Base-by-base conservation (phyloP, 2,888 invertebrate species). In the Seira musarum region DNA sequence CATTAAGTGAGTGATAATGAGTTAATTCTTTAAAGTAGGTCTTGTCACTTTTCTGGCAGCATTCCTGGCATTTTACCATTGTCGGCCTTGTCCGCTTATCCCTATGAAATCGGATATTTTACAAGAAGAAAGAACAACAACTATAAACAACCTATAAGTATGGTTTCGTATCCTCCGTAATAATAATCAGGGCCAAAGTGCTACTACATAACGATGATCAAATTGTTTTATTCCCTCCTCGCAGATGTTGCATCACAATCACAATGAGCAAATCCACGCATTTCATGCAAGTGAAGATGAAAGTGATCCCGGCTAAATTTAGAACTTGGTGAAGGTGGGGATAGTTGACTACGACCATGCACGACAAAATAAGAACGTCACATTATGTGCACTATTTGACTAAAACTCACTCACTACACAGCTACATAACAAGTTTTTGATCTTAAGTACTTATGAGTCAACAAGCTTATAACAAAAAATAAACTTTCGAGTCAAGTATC, bases 241-340 rank as follows among this genome's bases (percentile, higher is more conserved):
- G 8, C 30, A 30, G 17, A 22, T 13, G 70, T 70, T 70, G 22
- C 70, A 70, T 70, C 70, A 70, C 24, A 61, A 61, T 19, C 53
- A 53, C 53, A 46, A 65, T 17, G 17, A 30, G 65, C 35, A 24
- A 65, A 53, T 53, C 53, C 53, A 53, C 53, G 53, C 53, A 53
- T 53, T 8, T 30, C 30, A 19, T 17, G 17, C n/a, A 49, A 75
- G 24, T 65, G 69, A 70, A 63, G 67, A 72, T 73, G 79, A 79
- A 79, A 79, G 74, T 69, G 64, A 61, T 65, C 68, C 24, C 10
- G 19, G n/a, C 65, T 80, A 80, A 80, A 80, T 63, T 74, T 74
- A 80, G 74, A 80, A 53, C 17, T 53, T 53, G 17, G 53, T 53
- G 53, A 53, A 53, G 53, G 53, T 53, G 53, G 53, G 13, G 53